Evolutionary conservation across 1,140 invertebrate genomes (phyloP), one percentile per base, ranked within the genome.

Genomic region (Lysiphlebus fabarum): DNA sequence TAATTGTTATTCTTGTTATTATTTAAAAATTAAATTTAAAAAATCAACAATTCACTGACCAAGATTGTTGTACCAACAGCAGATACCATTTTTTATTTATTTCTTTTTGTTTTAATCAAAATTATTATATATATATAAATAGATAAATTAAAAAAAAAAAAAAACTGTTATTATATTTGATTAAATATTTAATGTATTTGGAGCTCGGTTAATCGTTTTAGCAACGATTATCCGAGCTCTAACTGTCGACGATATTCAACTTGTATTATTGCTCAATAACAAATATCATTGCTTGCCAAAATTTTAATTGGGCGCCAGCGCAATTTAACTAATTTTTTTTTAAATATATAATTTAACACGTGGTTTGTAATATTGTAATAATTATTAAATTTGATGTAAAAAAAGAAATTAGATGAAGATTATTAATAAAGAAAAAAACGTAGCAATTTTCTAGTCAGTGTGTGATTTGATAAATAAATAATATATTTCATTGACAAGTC

Each of bases 41-140:
- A 54, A 53, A 58, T 61, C 58, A 55, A 64, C 62, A 56, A 61
- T 58, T 58, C 62, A 64, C 58, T 61, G 62, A 58, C 56, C 62
- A 59, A 54, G 51, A 44, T 43, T 37, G 43, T 40, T 40, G 56
- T 62, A 59, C 50, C 58, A 54, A 59, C 51, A 47, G 58, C 58
- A 8, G 58, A 43, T 17, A 59, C 51, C 58, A 59, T 59, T 37
- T 43, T 58, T 12, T n/a, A 42, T 36, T 43, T 53, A 38, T n/a
- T 53, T 58, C 34, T 41, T 37, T 40, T 5, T 44, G 34, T 40
- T 44, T n/a, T 17, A n/a, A 33, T 47, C 44, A 48, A 38, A 53
- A 8, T 2, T 7, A 43, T 51, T 42, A n/a, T n/a, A n/a, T n/a
- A n/a, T n/a, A n/a, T n/a, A n/a, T n/a, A n/a, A n/a, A n/a, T n/a